Evolutionary conservation across 2,797 vertebrate genomes (phyloP), one percentile per base, ranked within the genome.

Genomic region (Crypturellus tataupa): DNA sequence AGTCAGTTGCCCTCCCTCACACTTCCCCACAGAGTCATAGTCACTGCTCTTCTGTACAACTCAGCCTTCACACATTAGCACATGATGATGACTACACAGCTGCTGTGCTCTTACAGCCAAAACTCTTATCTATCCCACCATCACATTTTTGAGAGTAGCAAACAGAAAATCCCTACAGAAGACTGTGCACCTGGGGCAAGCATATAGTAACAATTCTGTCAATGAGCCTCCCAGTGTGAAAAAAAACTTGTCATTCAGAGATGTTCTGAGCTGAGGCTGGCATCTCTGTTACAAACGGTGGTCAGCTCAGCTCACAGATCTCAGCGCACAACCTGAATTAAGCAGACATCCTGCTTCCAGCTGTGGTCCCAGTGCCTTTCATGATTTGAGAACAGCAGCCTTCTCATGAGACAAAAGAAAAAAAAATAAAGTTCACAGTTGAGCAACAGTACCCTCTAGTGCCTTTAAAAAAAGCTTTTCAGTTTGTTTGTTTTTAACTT

Each of bases 231-330:
- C 8, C 27, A 67, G 0, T 33, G 24, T 20, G 37, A 13, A 20
- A 65, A 65, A 65, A 20, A 31, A 73, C 51, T 51, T 0, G 5
- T 17, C 3, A 2, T 13, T 73, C 1, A 2, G 21, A 25, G 40
- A 37, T 20, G 4, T 62, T 71, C 35, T 87, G 62, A 87, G 80
- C 15, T 15, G 62, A n/a, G 8, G 44, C 9, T 35, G 44, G 40
- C 44, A 63, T 56, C 56, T 82, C 86, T 84, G 40, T 64, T 89
- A 90, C 85, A 46, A 51, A 79, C 16, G 37, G 5, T 49, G 39
- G 27, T n/a, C 27, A 71, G 53, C 47, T 78, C 58, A 47, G 29
- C 53, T 80, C 56, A 47, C 23, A 68, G 16, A 39, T 82, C 37
- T 70, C 79, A 77, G 42, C 31, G 60, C 65, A 25, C 46, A 85